Conservation (phyloP, 2,113 vertebrate species). For the Ammodytes dubius region DNA sequence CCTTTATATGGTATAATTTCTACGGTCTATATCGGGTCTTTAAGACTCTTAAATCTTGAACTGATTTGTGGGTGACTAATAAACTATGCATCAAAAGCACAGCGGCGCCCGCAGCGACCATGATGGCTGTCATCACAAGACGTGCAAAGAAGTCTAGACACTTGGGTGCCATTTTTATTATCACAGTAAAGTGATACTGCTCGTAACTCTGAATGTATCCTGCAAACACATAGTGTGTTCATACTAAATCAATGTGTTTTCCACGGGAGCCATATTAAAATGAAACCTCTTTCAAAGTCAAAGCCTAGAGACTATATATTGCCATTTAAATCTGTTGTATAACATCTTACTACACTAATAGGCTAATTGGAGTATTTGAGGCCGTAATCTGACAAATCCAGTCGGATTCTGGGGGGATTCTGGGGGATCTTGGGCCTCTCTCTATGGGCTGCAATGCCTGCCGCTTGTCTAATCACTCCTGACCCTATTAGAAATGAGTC, state of each 20-base stretch:
- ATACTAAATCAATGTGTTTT: slow-evolving; percentile 13
- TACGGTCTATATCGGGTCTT: not conserved
- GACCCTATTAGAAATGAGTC: slow-evolving; percentile 78
- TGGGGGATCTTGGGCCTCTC: slow-evolving; percentile 58
- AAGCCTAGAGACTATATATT: not conserved
- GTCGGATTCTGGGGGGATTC: slow-evolving; percentile 64
- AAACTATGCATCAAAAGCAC: slow-evolving; percentile 67
- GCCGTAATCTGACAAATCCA: slow-evolving; percentile 71
- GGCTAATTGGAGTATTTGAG: slow-evolving; percentile 56
- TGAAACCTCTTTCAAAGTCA: slow-evolving; percentile 18
- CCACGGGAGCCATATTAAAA: not conserved
- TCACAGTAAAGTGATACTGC: slow-evolving; percentile 5
- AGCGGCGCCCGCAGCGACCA: slow-evolving; percentile 1
- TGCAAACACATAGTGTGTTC: slow-evolving; percentile 5
- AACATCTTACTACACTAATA: slow-evolving; percentile 35
- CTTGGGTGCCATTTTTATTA: slow-evolving; percentile 37
- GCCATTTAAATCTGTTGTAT: slow-evolving; percentile 20
- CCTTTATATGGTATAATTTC: slow-evolving; percentile 22
- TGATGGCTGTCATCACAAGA: slow-evolving; percentile 42
- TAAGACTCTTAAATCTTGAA: slow-evolving; percentile 22
- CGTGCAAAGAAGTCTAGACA: slow-evolving; percentile 56
- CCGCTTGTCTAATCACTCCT: slow-evolving; percentile 76
- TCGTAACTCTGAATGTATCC: not conserved
- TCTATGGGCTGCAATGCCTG: slow-evolving; percentile 44
- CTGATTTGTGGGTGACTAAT: slow-evolving; percentile 42